Base-by-base conservation (phyloP, 2,888 invertebrate genomes). In the Trimorus sp. region DNA sequence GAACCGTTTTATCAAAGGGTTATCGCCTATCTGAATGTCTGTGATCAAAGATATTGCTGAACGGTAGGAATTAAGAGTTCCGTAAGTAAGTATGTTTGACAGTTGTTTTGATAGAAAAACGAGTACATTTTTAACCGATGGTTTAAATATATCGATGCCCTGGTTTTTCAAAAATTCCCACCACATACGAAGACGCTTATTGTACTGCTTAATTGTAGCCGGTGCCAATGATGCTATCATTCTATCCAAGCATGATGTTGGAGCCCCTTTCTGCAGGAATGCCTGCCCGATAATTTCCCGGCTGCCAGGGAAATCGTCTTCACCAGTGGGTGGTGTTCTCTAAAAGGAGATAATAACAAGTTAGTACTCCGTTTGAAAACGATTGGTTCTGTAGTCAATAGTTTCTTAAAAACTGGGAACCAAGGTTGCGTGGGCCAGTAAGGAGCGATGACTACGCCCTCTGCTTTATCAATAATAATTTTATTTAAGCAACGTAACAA, bases 31-130 rank as follows among this genome's bases (percentile, higher is more conserved):
- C 8, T 14, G 14, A 8, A 14, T 51, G 51, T 14, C 51, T 14
- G 51, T 51, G 15, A 51, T 51, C 15, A 51, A 14, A 8, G 51
- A 51, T n/a, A 51, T 45, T 45, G 45, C 45, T n/a, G 51, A 51
- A 14, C 12, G 12, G 14, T 8, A 51, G 12, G 51, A n/a, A 14
- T 51, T 51, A 8, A 51, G 15, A 14, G 51, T 51, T 51, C 14
- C 12, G 15, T 51, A 51, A n/a, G 51, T 51, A 51, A 1, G 8
- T 8, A 51, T 51, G 14, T 8, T 14, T 51, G n/a, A n/a, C 15
- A 51, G 8, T 14, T 51, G 51, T 51, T 51, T 14, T 8, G 51
- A 51, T 8, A 14, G 8, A 51, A 51, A 11, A 14, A 8, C 8
- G 8, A 51, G 14, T 14, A 51, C 51, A 14, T 51, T 14, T 51